Conservation (phyloP, 2,113 vertebrate species). For the Ptilonorhynchus violaceus region DNA sequence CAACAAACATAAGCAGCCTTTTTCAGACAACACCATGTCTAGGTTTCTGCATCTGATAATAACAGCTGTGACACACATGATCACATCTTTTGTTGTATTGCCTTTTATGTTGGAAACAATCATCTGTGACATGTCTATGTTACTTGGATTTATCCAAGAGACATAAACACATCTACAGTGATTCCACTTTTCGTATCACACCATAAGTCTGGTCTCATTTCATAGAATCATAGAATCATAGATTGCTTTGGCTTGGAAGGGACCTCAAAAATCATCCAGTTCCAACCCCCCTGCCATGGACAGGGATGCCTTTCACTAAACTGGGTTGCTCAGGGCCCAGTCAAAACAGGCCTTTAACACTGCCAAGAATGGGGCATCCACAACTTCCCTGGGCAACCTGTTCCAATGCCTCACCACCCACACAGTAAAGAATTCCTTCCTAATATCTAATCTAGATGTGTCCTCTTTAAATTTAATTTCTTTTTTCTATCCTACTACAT, state of each 20-base stretch:
- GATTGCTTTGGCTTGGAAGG: not conserved
- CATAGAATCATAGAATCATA: not conserved
- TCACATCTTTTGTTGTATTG: not conserved
- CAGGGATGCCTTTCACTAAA: too few relatives aligned
- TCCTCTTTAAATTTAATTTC: not conserved
- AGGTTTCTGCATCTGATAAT: not conserved
- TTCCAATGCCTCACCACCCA: not conserved
- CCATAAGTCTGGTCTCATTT: not conserved
- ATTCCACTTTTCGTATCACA: not conserved
- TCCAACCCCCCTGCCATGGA: not conserved
- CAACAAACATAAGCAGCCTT: not conserved
- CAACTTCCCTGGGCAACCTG: not conserved
- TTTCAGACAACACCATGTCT: not conserved
- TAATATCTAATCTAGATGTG: not conserved
- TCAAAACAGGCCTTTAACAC: too few relatives aligned
- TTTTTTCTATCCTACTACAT: not conserved
- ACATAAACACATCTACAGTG: not conserved
- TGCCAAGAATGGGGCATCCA: too few relatives aligned
- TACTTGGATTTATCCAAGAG: not conserved
- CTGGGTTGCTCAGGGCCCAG: not conserved
- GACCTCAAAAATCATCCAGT: not conserved
- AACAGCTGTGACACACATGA: not conserved
- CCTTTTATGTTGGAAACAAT: not conserved
- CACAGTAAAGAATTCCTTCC: not conserved
- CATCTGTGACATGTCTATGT: not conserved